Percentiles rank a stretch among this genome's conserved stretches.
phyloP scores from a whole-genome alignment of 64 coral and sea anemone species.

The Pachyseris speciosa region DNA sequence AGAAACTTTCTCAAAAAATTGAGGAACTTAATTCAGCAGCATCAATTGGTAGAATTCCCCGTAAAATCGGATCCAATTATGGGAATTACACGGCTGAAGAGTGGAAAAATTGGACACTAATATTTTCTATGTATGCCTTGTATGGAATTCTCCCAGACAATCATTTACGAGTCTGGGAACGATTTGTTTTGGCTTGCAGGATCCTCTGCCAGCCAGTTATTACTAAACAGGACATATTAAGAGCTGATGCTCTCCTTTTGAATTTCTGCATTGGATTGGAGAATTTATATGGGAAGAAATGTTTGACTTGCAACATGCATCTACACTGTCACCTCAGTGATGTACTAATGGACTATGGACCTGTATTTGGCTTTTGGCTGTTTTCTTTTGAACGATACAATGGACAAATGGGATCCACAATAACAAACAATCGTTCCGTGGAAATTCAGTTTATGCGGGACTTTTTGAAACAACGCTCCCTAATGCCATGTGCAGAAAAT shows the following conservation, averaged over 20 bases:
- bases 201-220: slow-evolving; percentile 34
- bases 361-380: slow-evolving; percentile 61
- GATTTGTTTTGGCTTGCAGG: slow-evolving; percentile 44
- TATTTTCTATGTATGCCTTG: slow-evolving; percentile 51
- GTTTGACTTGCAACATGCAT: slow-evolving; percentile 41
- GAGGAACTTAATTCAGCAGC: slow-evolving; percentile 25
- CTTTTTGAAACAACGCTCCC: slow-evolving; percentile 33
- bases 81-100: slow-evolving; percentile 29
- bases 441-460: slow-evolving; percentile 65
- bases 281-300: slow-evolving; percentile 49
- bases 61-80: slow-evolving; percentile 24
- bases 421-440: slow-evolving; percentile 56
- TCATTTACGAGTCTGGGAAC: slow-evolving; percentile 38
- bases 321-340: slow-evolving; percentile 39
- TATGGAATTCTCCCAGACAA: slow-evolving; percentile 43
- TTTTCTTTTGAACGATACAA: slow-evolving; percentile 66
- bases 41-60: slow-evolving; percentile 9
- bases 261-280: slow-evolving; percentile 53
- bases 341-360: slow-evolving; percentile 46
- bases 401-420: slow-evolving; percentile 45
- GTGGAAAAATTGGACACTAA: slow-evolving; percentile 28
- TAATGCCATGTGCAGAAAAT: slow-evolving; percentile 26
- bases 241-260: slow-evolving; percentile 41
- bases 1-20: slow-evolving; percentile 2
- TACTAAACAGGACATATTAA: slow-evolving; percentile 42